phyloP scores from a whole-genome alignment of 1,140 invertebrate species.

The Latrodectus geometricus region DNA sequence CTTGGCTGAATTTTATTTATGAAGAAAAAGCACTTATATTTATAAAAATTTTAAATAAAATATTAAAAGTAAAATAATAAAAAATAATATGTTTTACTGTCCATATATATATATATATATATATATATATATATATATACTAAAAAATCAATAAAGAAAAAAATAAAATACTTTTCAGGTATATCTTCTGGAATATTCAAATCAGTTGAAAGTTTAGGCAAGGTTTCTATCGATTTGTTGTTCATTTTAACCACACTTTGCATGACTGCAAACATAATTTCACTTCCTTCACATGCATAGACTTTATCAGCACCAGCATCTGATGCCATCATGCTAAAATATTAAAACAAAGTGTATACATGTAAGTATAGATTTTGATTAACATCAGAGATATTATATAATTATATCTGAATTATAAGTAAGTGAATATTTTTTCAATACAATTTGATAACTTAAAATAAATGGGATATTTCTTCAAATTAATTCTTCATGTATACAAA shows the following conservation, averaged over 20 bases:
- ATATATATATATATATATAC: too few species aligned
- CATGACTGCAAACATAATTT: constrained; percentile 75
- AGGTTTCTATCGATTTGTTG: constrained; percentile 67
- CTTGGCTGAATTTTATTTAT: too few species aligned
- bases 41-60: too few species aligned
- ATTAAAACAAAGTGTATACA: constrained; percentile 18
- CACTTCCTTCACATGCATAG: constrained; percentile 77
- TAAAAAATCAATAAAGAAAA: too few species aligned
- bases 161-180: constrained; percentile 69
- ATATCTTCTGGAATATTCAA: constrained; percentile 73
- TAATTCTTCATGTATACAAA: too few species aligned
- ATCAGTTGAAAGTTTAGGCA: constrained; percentile 72
- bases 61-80: too few species aligned
- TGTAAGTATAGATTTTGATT: neutral
- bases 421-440: too few species aligned
- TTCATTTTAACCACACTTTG: constrained; percentile 73
- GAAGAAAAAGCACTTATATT: too few species aligned
- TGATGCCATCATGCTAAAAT: constrained; percentile 75
- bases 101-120: neutral
- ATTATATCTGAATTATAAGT: too few species aligned
- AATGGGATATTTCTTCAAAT: too few species aligned
- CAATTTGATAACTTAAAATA: too few species aligned
- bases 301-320: constrained; percentile 73
- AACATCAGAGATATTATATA: too few species aligned
- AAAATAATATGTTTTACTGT: neutral